Evolutionary conservation across 92 coral and sea anemone species (phyloP), one percentile per base, ranked within the genome.

Genomic region (Zoanthus gigantus): DNA sequence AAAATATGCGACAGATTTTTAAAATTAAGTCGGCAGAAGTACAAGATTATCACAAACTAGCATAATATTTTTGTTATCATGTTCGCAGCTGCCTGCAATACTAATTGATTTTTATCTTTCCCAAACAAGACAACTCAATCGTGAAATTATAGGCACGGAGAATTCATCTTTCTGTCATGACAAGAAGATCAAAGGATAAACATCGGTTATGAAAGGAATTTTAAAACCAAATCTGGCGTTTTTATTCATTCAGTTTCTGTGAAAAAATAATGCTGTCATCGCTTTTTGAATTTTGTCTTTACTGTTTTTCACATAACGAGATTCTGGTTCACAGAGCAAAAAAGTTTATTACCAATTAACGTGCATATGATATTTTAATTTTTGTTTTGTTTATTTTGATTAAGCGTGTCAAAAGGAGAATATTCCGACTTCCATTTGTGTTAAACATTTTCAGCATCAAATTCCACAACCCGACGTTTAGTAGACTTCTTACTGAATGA

Each of bases 21-120:
- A 5, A 69, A 69, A 69, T 2, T n/a, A 29, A 7, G 74, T 69
- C 74, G 74, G 46, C 42, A 69, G 34, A 13, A 31, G 46, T 9
- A 69, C 74, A 30, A 69, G 74, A 29, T 5, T 69, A 69, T 69
- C 46, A 69, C 74, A 30, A 69, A 29, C 46, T 34, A 14, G 13
- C 74, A 69, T 2, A 69, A 69, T 31, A 34, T 69, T 69, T 29
- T 31, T 69, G 74, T 69, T 69, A 69, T 69, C 74, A 34, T 12
- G 31, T 69, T 30, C 14, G 31, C 42, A 31, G 74, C 16, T 44
- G 11, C 18, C 82, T 45, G 44, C 34, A 54, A 30, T 44, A 53
- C 61, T 52, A 76, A 77, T 30, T 77, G 52, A 54, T 77, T 77
- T 67, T 77, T 28, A 54, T 77, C 67, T 34, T 53, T 6, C 44